A percentile compares a stretch with the other conserved stretches of the same genome.
These are phyloP conservation scores for Xenus cinereus DNA, from an alignment of 2,113 vertebrate species.

Conservation along the genomic window DNA sequence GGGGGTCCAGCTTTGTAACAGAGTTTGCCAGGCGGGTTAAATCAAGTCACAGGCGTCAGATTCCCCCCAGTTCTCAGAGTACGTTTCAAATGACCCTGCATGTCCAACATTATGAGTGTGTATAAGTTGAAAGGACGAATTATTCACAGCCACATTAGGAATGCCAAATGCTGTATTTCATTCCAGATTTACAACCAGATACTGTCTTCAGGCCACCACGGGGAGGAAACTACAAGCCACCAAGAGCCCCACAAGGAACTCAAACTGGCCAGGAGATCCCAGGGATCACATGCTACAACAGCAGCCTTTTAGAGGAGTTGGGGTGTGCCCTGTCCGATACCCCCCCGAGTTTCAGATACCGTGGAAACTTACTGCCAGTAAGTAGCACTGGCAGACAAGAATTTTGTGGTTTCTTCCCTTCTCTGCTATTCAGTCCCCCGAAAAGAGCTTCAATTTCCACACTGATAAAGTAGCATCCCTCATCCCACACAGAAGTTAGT, in stretches of 20 bases:
- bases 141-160: neutral
- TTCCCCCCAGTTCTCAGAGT: neutral
- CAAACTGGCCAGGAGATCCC: neutral
- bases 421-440: neutral
- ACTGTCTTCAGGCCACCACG: neutral
- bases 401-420: neutral
- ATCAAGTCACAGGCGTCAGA: neutral
- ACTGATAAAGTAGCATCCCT: neutral
- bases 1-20: neutral
- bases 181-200: neutral
- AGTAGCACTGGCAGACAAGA: neutral
- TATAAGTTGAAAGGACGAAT: neutral
- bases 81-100: neutral
- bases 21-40: neutral
- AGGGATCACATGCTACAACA: neutral
- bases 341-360: rapidly evolving
- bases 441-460: neutral
- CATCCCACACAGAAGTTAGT: neutral
- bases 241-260: neutral
- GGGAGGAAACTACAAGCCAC: neutral
- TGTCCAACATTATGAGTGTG: neutral
- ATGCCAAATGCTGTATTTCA: neutral
- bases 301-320: neutral
- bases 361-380: neutral
- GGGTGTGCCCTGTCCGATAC: neutral